Evolutionary conservation across 2,888 invertebrate species (phyloP), one percentile per base, ranked within the genome.

Genomic region (Unio delphinus): DNA sequence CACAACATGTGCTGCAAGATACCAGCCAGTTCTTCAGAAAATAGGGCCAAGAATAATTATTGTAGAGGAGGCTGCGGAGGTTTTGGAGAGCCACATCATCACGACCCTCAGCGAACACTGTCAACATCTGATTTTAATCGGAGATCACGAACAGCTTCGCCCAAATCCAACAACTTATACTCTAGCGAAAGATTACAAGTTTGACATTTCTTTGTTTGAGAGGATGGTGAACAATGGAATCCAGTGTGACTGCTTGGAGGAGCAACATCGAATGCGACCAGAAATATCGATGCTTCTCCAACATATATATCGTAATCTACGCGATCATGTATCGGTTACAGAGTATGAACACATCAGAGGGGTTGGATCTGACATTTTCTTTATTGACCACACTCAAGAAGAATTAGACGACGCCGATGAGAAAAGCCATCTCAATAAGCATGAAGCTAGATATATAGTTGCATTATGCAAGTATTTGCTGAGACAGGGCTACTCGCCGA

Each of bases 21-120:
- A 85, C 66, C 77, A 76, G 17, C 55, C 73, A 20, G 66, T 83
- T 17, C 70, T 89, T 20, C 78, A 82, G 55, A 71, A 79, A n/a
- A 77, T 91, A 34, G 78, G 86, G 8, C 90, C 90, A 28, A 79
- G 79, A 26, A 88, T 91, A 61, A 86, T 92, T 7, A 87, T 92
- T 26, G 94, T 96, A 0, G 96, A 96, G 88, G 96, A 97, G 90
- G 96, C 96, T 0, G 96, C 95, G 0, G 96, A 96, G 91, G 94
- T 84, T 18, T 87, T 87, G 26, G 89, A 89, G 87, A 92, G 94
- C 0, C 96, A 96, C 86, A 93, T 96, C 18, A 90, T 96, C 0
- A 93, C 94, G 0, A 93, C 95, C 0, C 90, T 96, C 26, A 94
- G 94, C 0, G 89, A 92, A 34, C 89, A 92, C 62, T 94, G 95